A percentile compares a stretch with the other conserved stretches of the same genome.
These are phyloP conservation scores for Conops quadrifasciatus DNA, from an alignment of 2,888 invertebrate species.

Conservation along the genomic window DNA sequence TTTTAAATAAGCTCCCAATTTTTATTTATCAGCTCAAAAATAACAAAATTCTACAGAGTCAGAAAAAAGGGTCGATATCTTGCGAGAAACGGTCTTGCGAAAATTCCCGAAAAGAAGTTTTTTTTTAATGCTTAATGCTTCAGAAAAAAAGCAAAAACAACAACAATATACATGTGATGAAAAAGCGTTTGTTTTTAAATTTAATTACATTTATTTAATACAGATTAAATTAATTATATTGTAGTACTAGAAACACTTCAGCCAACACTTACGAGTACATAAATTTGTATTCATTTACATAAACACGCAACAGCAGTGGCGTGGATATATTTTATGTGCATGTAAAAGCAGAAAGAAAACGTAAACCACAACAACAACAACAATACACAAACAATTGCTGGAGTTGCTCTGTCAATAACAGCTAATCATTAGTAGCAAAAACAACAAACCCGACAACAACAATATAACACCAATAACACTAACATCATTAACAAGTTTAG, in stretches of 20 bases:
- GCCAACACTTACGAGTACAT: too few species aligned
- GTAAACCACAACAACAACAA: background rate
- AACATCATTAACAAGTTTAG: background rate
- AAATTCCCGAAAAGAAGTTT: too few species aligned
- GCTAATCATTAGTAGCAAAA: background rate
- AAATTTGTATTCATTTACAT: too few species aligned
- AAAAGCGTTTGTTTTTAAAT: conserved; percentile 2
- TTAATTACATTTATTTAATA: background rate
- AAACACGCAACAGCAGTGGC: too few species aligned
- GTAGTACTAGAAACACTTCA: too few species aligned
- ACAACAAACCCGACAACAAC: conserved; percentile 13
- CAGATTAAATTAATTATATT: too few species aligned
- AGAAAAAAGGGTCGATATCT: background rate
- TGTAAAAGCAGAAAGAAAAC: background rate
- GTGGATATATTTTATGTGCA: background rate
- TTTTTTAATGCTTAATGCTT: too few species aligned
- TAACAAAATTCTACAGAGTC: background rate
- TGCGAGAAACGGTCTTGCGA: background rate
- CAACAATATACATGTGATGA: background rate
- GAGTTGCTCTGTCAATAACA: too few species aligned
- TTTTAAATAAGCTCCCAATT: background rate
- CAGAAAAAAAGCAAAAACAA: conserved; percentile 5
- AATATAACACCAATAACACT: too few species aligned
- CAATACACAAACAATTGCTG: too few species aligned
- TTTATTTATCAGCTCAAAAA: background rate